A percentile compares a stretch with the other conserved stretches of the same genome.
Conservation (phyloP, 1,140 invertebrate genomes). For the Caenorhabditis tropicalis region DNA sequence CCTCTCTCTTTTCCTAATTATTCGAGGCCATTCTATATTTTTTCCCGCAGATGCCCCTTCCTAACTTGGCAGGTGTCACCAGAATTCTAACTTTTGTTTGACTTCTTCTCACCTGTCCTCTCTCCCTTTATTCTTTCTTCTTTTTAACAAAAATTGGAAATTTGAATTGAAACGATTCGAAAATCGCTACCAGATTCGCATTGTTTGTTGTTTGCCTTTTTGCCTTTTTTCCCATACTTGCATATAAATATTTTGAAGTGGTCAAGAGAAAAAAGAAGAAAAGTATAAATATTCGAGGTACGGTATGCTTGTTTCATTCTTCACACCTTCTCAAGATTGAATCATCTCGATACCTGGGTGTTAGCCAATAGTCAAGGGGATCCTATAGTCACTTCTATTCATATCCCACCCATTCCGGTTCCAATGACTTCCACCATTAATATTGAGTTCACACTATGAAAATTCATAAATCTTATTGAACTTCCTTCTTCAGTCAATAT, state of each 20-base stretch:
- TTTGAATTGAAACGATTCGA: neutral
- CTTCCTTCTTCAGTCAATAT: neutral
- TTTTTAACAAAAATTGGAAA: neutral
- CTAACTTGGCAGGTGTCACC: conserved; percentile 4
- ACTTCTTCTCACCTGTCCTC: neutral
- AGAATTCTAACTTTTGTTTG: neutral
- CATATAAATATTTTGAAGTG: conserved; percentile 2
- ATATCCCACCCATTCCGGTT: too few relatives aligned
- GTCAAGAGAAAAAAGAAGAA: neutral
- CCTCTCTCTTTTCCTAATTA: conserved; percentile 18
- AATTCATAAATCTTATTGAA: conserved; percentile 29
- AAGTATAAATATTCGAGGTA: conserved; percentile 30
- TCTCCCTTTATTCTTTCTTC: too few relatives aligned
- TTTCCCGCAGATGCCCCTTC: conserved; percentile 3
- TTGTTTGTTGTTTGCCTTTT: conserved; percentile 28
- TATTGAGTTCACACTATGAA: too few relatives aligned
- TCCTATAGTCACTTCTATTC: too few relatives aligned
- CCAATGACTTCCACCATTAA: too few relatives aligned
- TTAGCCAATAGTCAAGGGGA: too few relatives aligned
- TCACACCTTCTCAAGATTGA: conserved; percentile 3
- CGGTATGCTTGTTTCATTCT: neutral
- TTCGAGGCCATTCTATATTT: neutral
- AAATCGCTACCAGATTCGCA: conserved; percentile 3
- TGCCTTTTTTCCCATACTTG: neutral
- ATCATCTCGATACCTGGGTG: too few relatives aligned